Conservation (phyloP, 2,888 invertebrate genomes). For the Osmoderma eremita region DNA sequence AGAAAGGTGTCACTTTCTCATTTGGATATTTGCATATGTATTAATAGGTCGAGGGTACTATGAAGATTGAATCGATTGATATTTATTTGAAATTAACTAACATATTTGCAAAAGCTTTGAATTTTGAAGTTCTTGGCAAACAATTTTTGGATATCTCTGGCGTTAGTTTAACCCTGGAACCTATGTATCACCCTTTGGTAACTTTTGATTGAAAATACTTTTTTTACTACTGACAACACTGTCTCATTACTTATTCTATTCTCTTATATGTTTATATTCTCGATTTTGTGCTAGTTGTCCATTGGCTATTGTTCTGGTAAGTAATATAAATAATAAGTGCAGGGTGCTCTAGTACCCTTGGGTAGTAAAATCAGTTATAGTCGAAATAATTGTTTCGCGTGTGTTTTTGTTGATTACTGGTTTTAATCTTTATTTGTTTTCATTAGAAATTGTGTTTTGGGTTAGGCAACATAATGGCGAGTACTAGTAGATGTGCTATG, state of each 20-base stretch:
- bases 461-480: not conserved
- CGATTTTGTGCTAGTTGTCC: not conserved
- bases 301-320: not conserved
- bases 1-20: too few relatives aligned
- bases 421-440: not conserved
- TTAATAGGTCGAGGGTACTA: too few relatives aligned
- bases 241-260: not conserved
- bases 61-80: too few relatives aligned
- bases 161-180: not conserved
- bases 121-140: too few relatives aligned
- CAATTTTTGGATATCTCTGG: too few relatives aligned
- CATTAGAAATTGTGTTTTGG: not conserved
- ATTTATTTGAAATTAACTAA: too few relatives aligned
- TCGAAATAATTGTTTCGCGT: too few relatives aligned
- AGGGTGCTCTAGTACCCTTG: not conserved
- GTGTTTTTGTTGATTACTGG: not conserved
- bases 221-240: not conserved
- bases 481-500: not conserved
- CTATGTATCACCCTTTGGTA: not conserved
- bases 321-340: not conserved
- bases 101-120: too few relatives aligned
- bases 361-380: not conserved
- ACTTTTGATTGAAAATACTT: not conserved
- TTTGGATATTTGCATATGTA: too few relatives aligned
- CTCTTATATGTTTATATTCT: not conserved